phyloP scores from a whole-genome alignment of 2,888 invertebrate genomes.

The Syrphus vitripennis region DNA sequence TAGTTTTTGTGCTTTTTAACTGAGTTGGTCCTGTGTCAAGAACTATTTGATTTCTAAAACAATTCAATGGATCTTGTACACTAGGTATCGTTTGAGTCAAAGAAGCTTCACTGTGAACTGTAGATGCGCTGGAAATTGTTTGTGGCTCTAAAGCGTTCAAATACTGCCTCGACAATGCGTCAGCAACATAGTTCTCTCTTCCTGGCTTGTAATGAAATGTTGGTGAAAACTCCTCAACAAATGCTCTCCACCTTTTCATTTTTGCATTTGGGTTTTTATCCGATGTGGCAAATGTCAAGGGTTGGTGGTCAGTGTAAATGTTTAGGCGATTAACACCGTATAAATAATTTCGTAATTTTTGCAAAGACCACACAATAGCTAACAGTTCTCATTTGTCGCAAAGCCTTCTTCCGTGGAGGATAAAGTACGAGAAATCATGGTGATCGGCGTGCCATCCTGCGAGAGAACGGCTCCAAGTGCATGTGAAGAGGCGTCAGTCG shows the following conservation, averaged over 20 bases:
- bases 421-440: constrained; percentile 38
- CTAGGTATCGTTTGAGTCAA: too few relatives aligned
- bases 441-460: constrained; percentile 20
- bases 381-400: constrained; percentile 42
- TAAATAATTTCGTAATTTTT: constrained; percentile 38
- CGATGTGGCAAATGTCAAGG: too few relatives aligned
- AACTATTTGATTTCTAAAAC: too few relatives aligned
- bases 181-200: not conserved
- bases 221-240: constrained; percentile 16
- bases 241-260: constrained; percentile 5
- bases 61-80: too few relatives aligned
- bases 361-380: constrained; percentile 41
- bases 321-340: constrained; percentile 30
- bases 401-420: constrained; percentile 20
- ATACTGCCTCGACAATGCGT: too few relatives aligned
- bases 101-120: too few relatives aligned
- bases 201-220: too few relatives aligned
- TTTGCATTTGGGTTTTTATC: constrained; percentile 40
- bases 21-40: too few relatives aligned
- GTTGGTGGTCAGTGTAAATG: constrained; percentile 52
- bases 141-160: too few relatives aligned
- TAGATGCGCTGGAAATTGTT: too few relatives aligned
- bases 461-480: constrained; percentile 36
- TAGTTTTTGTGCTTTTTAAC: too few relatives aligned
- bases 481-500: constrained; percentile 11